phyloP scores from a whole-genome alignment of 2,797 vertebrate genomes.

The Mus minutoides region DNA sequence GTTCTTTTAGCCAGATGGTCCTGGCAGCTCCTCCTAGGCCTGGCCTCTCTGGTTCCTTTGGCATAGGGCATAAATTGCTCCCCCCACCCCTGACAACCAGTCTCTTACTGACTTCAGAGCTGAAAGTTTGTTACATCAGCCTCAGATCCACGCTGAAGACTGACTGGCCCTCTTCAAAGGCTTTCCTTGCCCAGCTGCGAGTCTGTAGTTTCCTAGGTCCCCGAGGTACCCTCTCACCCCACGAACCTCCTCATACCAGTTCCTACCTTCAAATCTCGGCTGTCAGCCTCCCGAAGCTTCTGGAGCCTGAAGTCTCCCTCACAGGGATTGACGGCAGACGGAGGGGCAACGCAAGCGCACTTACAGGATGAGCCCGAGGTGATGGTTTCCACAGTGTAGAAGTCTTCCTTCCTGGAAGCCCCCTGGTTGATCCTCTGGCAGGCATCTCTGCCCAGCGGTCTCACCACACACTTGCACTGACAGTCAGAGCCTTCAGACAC shows the following conservation, averaged over 20 bases:
- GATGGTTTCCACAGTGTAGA: conserved; percentile 96
- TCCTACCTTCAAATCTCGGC: conserved; percentile 93
- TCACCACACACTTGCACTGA: conserved; percentile 97
- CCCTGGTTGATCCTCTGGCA: conserved; percentile 92
- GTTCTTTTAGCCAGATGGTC: conserved; percentile 40
- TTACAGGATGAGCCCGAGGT: conserved; percentile 94
- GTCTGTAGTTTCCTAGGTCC: neutral
- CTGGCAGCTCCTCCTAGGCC: conserved; percentile 27
- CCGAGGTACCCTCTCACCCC: neutral
- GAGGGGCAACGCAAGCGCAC: conserved; percentile 95
- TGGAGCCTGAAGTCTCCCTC: conserved; percentile 94
- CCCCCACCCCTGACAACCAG: neutral
- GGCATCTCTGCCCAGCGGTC: conserved; percentile 93
- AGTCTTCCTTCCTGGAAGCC: conserved; percentile 89
- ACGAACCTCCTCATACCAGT: neutral
- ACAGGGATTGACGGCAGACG: conserved; percentile 94
- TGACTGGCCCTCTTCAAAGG: neutral
- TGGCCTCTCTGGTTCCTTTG: neutral
- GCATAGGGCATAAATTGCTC: neutral
- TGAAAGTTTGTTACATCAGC: neutral
- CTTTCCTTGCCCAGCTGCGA: neutral
- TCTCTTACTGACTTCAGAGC: neutral
- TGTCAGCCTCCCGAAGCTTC: conserved; percentile 91
- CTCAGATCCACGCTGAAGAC: neutral
- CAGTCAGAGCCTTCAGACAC: conserved; percentile 97